Conservation (phyloP, 2,888 invertebrate species). For the Drosophila melanosoma region DNA sequence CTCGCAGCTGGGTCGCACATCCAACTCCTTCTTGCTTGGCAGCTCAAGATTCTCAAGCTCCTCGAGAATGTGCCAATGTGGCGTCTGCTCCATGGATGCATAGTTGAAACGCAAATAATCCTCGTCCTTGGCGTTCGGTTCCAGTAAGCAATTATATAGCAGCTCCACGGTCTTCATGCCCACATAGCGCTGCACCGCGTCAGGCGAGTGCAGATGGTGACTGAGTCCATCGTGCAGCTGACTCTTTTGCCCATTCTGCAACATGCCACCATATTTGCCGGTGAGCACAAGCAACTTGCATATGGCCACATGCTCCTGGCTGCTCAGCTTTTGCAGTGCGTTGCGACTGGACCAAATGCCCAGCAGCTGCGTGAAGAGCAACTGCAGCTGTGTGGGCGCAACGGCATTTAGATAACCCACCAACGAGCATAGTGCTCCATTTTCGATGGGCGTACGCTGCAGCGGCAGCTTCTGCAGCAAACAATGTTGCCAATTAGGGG, state of each 20-base stretch:
- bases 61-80: slow-evolving; percentile 78
- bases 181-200: slow-evolving; percentile 87
- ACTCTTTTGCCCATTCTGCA: slow-evolving; percentile 64
- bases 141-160: slow-evolving; percentile 86
- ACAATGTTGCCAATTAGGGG: slow-evolving; percentile 89
- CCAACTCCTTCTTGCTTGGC: slow-evolving; percentile 18
- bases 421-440: slow-evolving; percentile 87
- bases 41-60: slow-evolving; percentile 63
- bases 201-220: slow-evolving; percentile 89
- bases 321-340: slow-evolving; percentile 87
- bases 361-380: slow-evolving; percentile 87
- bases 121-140: slow-evolving; percentile 84
- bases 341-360: slow-evolving; percentile 90
- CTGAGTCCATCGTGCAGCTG: slow-evolving; percentile 89
- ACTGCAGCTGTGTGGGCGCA: slow-evolving; percentile 75
- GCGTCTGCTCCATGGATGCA: slow-evolving; percentile 85
- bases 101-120: slow-evolving; percentile 89
- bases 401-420: slow-evolving; percentile 87
- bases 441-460: slow-evolving; percentile 86
- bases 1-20: slow-evolving; percentile 15
- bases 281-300: slow-evolving; percentile 88
- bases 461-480: slow-evolving; percentile 88
- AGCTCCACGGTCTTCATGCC: slow-evolving; percentile 92
- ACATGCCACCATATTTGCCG: slow-evolving; percentile 84
- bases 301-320: slow-evolving; percentile 90